These are phyloP conservation scores for Sebastes diaconus DNA, from an alignment of 2,797 vertebrate species.

Conservation along the genomic window DNA sequence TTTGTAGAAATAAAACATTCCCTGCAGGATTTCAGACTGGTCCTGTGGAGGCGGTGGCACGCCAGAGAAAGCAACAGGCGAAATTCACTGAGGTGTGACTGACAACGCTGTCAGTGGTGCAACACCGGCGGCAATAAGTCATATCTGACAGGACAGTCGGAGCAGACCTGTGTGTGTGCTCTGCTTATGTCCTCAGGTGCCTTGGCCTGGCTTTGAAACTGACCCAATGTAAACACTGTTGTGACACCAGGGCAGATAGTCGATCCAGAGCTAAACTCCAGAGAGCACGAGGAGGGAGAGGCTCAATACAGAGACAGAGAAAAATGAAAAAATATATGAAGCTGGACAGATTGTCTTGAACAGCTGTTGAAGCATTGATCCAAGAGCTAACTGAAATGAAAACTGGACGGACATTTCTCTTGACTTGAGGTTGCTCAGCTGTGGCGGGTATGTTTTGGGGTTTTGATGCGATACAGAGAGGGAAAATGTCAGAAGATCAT, in stretches of 20 bases:
- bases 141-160: constrained; percentile 52
- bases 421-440: neutral
- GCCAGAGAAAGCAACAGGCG: constrained; percentile 31
- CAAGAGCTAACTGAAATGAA: constrained; percentile 4
- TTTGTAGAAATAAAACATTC: constrained; percentile 43
- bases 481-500: neutral
- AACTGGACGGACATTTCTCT: constrained; percentile 19
- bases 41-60: constrained; percentile 17
- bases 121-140: constrained; percentile 50
- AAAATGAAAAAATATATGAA: neutral
- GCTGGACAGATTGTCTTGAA: neutral
- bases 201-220: constrained; percentile 33
- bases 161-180: constrained; percentile 18
- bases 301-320: neutral
- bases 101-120: constrained; percentile 55
- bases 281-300: neutral
- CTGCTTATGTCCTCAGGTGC: constrained; percentile 26
- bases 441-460: neutral
- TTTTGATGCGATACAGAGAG: neutral
- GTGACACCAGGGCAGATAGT: constrained; percentile 11
- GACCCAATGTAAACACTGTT: constrained; percentile 44
- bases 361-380: constrained; percentile 15
- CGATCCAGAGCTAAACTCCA: constrained; percentile 1
- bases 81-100: constrained; percentile 53
- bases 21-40: constrained; percentile 20